Evolutionary conservation across 2,797 vertebrate species (phyloP).

Genomic region (Clarias fuscus): DNA sequence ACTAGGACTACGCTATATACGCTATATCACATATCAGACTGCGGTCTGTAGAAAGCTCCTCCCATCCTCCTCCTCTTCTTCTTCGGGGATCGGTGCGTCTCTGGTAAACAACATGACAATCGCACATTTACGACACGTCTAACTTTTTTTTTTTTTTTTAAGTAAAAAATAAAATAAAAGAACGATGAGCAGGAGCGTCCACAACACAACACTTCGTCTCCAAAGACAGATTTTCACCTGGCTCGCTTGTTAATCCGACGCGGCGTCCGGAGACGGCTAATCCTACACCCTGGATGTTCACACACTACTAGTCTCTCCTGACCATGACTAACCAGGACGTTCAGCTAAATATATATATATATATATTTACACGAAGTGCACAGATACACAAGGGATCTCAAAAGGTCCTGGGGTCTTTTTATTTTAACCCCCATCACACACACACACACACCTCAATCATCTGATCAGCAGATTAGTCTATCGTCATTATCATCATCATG

Average conservation of each 20-base stretch:
- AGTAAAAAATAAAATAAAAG: slow-evolving; percentile 5
- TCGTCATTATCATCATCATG: background rate
- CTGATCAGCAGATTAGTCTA: background rate
- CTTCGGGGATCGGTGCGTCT: background rate
- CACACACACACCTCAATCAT: background rate
- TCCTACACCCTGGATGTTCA: background rate
- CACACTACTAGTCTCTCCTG: background rate
- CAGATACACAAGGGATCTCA: background rate
- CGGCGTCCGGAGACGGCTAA: background rate
- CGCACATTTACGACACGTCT: background rate
- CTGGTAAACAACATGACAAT: background rate
- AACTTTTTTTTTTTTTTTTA: background rate
- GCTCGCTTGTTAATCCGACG: background rate
- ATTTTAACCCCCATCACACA: background rate
- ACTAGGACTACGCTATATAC: background rate
- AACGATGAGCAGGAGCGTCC: background rate
- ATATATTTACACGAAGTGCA: background rate
- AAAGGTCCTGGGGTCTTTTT: background rate
- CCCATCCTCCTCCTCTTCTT: too few relatives aligned
- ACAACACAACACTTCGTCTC: background rate
- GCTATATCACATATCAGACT: background rate
- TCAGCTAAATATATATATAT: background rate
- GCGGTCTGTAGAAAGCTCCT: background rate
- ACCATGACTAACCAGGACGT: background rate
- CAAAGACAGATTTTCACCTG: background rate